Percentiles rank a stretch among this genome's conserved stretches.
Conservation (phyloP, 2,113 vertebrate species). For the Lagopus muta region DNA sequence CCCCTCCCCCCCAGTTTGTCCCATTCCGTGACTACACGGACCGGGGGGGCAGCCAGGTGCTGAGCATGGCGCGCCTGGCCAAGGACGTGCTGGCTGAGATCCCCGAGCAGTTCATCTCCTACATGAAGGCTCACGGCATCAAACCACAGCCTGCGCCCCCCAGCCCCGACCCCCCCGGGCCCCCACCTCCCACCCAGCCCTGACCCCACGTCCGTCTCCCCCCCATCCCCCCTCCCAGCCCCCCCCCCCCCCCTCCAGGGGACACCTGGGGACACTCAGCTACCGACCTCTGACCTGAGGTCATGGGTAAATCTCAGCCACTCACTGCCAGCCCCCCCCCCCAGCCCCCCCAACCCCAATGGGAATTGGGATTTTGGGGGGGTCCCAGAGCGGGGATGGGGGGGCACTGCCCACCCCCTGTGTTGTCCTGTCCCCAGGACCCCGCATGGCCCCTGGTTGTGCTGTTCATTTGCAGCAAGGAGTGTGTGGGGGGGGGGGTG, state of each 20-base stretch:
- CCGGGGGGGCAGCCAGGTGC: constrained; percentile 89
- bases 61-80: constrained; percentile 93
- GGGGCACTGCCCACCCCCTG: too few relatives aligned
- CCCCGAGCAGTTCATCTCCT: constrained; percentile 93
- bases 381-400: background rate
- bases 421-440: background rate
- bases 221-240: too few relatives aligned
- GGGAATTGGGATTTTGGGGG: too few relatives aligned
- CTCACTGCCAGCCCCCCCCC: constrained; percentile 13
- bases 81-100: constrained; percentile 94
- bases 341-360: too few relatives aligned
- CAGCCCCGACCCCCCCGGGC: constrained; percentile 81
- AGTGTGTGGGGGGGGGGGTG: too few relatives aligned
- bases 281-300: too few relatives aligned
- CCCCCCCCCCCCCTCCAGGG: too few relatives aligned
- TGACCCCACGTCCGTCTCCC: background rate
- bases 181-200: constrained; percentile 73
- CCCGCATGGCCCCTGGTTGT: background rate
- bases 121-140: constrained; percentile 89
- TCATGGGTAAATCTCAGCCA: background rate
- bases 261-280: too few relatives aligned
- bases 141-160: constrained; percentile 83
- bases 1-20: constrained; percentile 81
- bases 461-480: too few relatives aligned
- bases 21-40: constrained; percentile 94